Evolutionary conservation across 2,797 vertebrate genomes (phyloP).

Genomic region (Periophthalmus magnuspinnatus): DNA sequence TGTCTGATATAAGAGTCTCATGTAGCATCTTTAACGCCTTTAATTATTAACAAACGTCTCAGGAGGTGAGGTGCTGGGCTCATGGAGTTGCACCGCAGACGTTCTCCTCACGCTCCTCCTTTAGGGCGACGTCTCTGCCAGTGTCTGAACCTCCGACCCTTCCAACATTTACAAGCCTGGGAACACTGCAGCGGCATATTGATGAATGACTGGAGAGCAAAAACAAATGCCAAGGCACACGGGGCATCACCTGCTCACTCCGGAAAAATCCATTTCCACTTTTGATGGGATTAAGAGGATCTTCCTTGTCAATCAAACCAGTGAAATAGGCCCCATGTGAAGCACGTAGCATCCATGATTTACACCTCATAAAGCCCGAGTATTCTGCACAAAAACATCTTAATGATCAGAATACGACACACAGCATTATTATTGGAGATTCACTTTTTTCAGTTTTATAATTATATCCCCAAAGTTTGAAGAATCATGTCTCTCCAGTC

Average conservation of each 20-base stretch:
- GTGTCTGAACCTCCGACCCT: neutral
- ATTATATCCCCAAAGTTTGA: neutral
- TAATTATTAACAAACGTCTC: neutral
- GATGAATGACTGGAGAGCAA: neutral
- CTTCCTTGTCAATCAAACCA: neutral
- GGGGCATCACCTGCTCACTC: neutral
- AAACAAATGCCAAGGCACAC: slow-evolving; percentile 21
- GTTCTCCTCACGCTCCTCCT: neutral
- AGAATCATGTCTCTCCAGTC: neutral
- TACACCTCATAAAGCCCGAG: neutral
- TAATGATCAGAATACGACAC: neutral
- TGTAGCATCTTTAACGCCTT: no score
- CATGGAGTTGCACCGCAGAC: neutral
- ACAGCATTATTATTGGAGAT: neutral
- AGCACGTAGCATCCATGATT: neutral
- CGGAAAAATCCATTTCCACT: slow-evolving; percentile 26
- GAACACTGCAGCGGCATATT: neutral
- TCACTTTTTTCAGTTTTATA: no score
- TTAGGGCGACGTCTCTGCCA: neutral
- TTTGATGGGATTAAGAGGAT: slow-evolving; percentile 13
- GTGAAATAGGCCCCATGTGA: neutral
- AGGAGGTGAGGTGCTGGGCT: neutral
- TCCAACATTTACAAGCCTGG: slow-evolving; percentile 3
- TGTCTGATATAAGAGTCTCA: no score
- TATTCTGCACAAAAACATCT: neutral